Conservation (phyloP, 2,113 vertebrate species). For the Desmodus rotundus region DNA sequence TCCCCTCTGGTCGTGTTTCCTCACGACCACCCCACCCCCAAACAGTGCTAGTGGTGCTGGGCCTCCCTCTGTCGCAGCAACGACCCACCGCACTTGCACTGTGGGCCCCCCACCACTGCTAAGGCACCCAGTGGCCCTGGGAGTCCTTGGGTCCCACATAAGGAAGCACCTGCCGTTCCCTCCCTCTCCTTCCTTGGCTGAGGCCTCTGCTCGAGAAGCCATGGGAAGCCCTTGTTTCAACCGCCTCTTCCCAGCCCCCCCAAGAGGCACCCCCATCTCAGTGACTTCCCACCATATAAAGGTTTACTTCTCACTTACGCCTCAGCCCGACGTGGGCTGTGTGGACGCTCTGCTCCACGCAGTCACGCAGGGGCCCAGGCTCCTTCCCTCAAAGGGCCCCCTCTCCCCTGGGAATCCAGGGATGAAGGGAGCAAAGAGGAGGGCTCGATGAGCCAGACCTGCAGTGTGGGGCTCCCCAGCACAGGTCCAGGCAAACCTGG, state of each 20-base stretch:
- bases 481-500: neutral
- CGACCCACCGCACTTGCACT: too few relatives aligned
- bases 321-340: neutral
- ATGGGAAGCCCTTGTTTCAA: neutral
- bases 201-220: neutral
- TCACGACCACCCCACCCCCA: neutral
- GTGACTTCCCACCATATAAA: neutral
- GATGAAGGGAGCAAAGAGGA: neutral
- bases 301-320: neutral
- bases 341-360: neutral
- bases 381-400: neutral
- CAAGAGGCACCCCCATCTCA: neutral
- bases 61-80: neutral
- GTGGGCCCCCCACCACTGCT: neutral
- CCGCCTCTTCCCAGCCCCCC: neutral
- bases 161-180: neutral
- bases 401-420: neutral
- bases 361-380: neutral
- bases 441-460: neutral
- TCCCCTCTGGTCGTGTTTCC: neutral
- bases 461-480: neutral
- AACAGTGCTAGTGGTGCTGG: too few relatives aligned
- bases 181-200: neutral
- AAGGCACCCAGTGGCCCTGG: neutral
- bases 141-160: neutral